Evolutionary conservation across 2,113 vertebrate genomes (phyloP).

Genomic region (Cranoglanis bouderius): DNA sequence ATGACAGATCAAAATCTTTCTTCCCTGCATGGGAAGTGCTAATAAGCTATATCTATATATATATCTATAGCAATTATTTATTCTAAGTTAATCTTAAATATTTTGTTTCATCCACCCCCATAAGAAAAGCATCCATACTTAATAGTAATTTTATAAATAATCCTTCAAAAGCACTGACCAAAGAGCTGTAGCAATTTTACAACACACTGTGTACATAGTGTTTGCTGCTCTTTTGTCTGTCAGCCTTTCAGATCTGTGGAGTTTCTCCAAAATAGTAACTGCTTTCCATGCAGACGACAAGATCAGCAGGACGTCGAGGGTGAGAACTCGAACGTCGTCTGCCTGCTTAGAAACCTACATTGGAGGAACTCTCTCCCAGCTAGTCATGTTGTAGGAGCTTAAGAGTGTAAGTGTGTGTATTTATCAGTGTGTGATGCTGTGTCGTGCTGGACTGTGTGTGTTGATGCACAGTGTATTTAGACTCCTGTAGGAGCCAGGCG

Average conservation of each 20-base stretch:
- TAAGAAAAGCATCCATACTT: constrained; percentile 16
- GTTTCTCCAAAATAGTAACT: constrained; percentile 39
- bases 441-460: neutral
- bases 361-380: constrained; percentile 31
- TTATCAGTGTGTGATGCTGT: constrained; percentile 19
- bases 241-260: constrained; percentile 26
- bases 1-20: neutral
- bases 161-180: constrained; percentile 15
- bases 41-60: constrained; percentile 7
- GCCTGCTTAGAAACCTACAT: constrained; percentile 26
- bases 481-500: constrained; percentile 92
- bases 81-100: constrained; percentile 41
- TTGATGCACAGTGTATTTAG: constrained; percentile 63
- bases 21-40: neutral
- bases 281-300: constrained; percentile 45
- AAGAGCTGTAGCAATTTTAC: constrained; percentile 11
- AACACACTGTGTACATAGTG: neutral
- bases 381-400: constrained; percentile 7
- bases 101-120: constrained; percentile 10
- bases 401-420: neutral
- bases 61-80: constrained; percentile 28
- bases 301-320: constrained; percentile 9
- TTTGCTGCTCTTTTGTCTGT: neutral
- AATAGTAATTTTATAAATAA: constrained; percentile 27
- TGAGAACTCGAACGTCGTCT: neutral